Conservation (phyloP, 2,888 invertebrate species). For the Leucophora obtusa region DNA sequence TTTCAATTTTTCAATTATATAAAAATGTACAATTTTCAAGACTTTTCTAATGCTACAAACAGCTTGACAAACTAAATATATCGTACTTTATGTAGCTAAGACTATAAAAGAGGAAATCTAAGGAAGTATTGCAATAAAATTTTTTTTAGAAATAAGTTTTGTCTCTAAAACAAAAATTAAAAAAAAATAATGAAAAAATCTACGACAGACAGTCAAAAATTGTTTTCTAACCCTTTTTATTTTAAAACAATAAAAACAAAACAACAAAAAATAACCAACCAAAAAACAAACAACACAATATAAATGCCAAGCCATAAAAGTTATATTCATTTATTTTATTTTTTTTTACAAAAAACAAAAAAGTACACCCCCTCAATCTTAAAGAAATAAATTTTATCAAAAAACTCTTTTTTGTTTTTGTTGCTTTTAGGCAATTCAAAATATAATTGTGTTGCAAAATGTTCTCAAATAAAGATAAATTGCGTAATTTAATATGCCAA, state of each 20-base stretch:
- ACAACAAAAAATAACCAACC: slow-evolving; percentile 4
- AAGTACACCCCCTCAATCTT: slow-evolving; percentile 46
- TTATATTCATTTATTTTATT: slow-evolving; percentile 55
- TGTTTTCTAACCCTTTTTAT: slow-evolving; percentile 48
- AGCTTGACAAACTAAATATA: too few species aligned
- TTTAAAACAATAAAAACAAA: slow-evolving; percentile 26
- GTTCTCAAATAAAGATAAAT: slow-evolving; percentile 67
- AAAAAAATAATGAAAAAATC: not conserved
- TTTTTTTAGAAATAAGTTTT: not conserved
- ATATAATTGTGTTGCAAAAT: slow-evolving; percentile 62
- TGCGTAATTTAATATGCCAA: slow-evolving; percentile 66
- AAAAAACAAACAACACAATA: slow-evolving; percentile 30
- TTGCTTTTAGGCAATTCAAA: slow-evolving; percentile 55
- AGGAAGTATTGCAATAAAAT: not conserved
- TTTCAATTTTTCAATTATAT: too few species aligned
- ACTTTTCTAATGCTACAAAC: too few species aligned
- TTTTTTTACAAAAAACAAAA: slow-evolving; percentile 14
- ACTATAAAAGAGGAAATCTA: not conserved
- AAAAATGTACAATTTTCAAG: too few species aligned
- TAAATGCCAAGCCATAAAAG: slow-evolving; percentile 51
- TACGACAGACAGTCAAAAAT: slow-evolving; percentile 27
- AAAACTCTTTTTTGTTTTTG: slow-evolving; percentile 40
- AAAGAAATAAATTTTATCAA: slow-evolving; percentile 52
- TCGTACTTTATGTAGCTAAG: too few species aligned
- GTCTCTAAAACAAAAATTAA: not conserved